phyloP scores from a whole-genome alignment of 2,113 vertebrate species.

The Microtus richardsoni region DNA sequence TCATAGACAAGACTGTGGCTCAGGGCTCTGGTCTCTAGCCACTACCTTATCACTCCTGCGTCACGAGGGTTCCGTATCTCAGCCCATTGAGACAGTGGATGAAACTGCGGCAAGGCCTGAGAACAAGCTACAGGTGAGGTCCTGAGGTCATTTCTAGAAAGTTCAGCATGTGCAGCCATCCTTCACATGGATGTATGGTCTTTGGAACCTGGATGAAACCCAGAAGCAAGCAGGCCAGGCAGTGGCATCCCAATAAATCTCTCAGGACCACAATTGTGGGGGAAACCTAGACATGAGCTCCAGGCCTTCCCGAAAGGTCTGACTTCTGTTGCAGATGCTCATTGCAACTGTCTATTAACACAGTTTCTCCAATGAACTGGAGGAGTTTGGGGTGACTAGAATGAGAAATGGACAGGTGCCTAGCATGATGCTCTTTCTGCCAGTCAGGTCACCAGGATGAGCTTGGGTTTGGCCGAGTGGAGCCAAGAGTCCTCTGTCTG shows the following conservation, averaged over 20 bases:
- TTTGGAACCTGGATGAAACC: neutral
- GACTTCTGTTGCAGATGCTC: neutral
- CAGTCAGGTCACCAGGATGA: fast-evolving
- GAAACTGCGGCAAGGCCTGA: neutral
- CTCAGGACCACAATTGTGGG: neutral
- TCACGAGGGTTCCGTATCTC: neutral
- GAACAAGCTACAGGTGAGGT: neutral
- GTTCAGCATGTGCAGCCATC: neutral
- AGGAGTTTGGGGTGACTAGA: neutral
- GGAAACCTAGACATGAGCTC: neutral
- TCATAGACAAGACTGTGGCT: neutral
- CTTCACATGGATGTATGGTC: neutral
- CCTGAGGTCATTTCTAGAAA: slow-evolving; percentile 13
- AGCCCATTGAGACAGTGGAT: neutral
- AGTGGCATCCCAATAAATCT: neutral
- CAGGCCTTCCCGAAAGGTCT: neutral
- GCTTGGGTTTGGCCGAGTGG: neutral
- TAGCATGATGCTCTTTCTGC: neutral
- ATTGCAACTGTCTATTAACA: neutral
- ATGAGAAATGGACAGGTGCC: neutral
- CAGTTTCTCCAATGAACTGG: neutral
- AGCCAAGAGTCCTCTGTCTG: neutral
- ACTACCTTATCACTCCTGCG: no score
- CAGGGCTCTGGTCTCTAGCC: neutral
- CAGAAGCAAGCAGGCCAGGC: neutral